These are phyloP conservation scores for Priocnemis perturbator DNA, from an alignment of 2,888 invertebrate species.

Conservation along the genomic window DNA sequence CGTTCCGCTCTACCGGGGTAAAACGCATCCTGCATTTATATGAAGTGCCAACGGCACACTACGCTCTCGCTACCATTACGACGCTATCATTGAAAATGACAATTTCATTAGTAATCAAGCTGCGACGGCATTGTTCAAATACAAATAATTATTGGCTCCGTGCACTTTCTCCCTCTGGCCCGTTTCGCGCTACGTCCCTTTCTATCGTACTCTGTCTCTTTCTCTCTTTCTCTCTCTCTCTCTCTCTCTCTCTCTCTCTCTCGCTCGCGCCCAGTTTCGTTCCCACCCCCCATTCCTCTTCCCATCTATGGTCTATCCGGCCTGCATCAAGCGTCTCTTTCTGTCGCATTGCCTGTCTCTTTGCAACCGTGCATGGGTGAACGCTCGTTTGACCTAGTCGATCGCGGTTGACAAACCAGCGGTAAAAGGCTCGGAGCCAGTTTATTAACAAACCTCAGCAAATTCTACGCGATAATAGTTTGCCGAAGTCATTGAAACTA, in stretches of 20 bases:
- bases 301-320: not conserved
- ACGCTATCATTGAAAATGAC: conserved; percentile 58
- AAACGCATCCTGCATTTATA: conserved; percentile 44
- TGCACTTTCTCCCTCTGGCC: conserved; percentile 4
- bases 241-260: not conserved
- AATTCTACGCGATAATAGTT: conserved; percentile 42
- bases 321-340: not conserved
- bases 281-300: not conserved
- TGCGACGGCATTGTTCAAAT: conserved; percentile 59
- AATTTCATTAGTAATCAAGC: conserved; percentile 69
- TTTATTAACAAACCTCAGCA: conserved; percentile 47
- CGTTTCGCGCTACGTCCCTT: not conserved
- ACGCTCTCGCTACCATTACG: conserved; percentile 32
- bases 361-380: conserved; percentile 22
- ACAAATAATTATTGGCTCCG: conserved; percentile 61
- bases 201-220: not conserved
- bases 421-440: conserved; percentile 36
- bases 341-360: conserved; percentile 17
- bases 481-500: not conserved
- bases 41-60: conserved; percentile 30
- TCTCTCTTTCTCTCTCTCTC: not conserved
- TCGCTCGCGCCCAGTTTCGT: conserved; percentile 19
- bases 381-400: conserved; percentile 30
- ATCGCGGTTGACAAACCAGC: conserved; percentile 32
- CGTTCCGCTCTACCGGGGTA: conserved; percentile 28